Evolutionary conservation across 2,888 invertebrate species (phyloP).

Genomic region (Lithosia quadra): DNA sequence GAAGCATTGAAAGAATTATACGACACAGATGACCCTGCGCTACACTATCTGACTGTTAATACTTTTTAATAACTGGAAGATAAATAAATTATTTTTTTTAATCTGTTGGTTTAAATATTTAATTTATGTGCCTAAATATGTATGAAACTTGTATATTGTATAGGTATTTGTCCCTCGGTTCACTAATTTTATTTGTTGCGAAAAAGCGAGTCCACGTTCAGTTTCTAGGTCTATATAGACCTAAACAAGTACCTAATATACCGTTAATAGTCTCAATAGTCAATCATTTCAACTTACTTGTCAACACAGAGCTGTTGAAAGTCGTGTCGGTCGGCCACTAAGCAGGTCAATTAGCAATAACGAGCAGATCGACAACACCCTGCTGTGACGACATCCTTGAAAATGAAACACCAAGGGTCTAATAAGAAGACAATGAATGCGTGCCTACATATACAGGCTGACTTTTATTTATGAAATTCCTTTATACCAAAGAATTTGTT

Average conservation of each 20-base stretch:
- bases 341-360: constrained; percentile 75
- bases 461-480: not conserved
- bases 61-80: constrained; percentile 34
- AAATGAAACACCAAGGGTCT: constrained; percentile 23
- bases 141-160: too few relatives aligned
- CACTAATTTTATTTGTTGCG: not conserved
- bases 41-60: constrained; percentile 77
- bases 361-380: constrained; percentile 46
- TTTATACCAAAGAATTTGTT: not conserved
- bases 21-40: constrained; percentile 81
- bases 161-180: not conserved
- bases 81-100: not conserved
- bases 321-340: constrained; percentile 51
- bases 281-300: constrained; percentile 53
- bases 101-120: not conserved
- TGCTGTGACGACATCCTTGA: constrained; percentile 21
- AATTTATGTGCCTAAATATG: not conserved
- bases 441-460: not conserved
- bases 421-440: constrained; percentile 11
- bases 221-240: not conserved
- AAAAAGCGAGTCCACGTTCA: not conserved
- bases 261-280: constrained; percentile 22
- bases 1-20: constrained; percentile 85
- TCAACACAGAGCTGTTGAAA: constrained; percentile 50
- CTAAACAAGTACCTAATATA: not conserved